Evolutionary conservation across 2,113 vertebrate genomes (phyloP).

Genomic region (Paratilapia polleni): DNA sequence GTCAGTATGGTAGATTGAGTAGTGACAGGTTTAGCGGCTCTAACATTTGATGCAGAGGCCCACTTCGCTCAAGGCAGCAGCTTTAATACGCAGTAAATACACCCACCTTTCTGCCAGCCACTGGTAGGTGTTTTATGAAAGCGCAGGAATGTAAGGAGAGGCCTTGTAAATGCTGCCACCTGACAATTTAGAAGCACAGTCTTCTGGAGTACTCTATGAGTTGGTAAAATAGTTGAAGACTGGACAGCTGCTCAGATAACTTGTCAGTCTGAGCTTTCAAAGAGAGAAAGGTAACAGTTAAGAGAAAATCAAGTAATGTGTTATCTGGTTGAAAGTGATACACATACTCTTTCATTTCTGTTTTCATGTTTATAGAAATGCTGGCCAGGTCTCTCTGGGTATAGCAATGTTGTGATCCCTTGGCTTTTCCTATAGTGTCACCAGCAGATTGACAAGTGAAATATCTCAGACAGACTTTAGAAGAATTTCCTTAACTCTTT

Average conservation of each 20-base stretch:
- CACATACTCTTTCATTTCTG: not conserved
- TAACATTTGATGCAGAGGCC: constrained; percentile 38
- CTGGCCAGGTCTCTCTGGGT: not conserved
- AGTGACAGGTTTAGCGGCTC: constrained; percentile 53
- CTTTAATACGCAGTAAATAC: constrained; percentile 46
- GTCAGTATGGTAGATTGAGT: constrained; percentile 30
- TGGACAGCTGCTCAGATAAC: constrained; percentile 3
- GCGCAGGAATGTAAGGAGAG: constrained; percentile 63
- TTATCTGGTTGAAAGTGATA: not conserved
- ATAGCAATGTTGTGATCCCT: not conserved
- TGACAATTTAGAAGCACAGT: constrained; percentile 60
- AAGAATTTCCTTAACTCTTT: not conserved
- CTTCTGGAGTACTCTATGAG: constrained; percentile 47
- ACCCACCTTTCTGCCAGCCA: constrained; percentile 42
- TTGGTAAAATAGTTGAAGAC: constrained; percentile 44
- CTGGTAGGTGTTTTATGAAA: constrained; percentile 56
- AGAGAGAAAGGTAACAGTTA: not conserved
- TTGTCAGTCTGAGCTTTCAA: not conserved
- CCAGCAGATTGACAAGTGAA: not conserved
- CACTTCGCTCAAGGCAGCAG: constrained; percentile 16
- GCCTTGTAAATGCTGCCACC: constrained; percentile 65
- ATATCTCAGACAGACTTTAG: fast-evolving
- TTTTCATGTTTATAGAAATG: not conserved
- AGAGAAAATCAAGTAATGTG: not conserved
- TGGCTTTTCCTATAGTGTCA: not conserved